Evolutionary conservation across 2,888 invertebrate species (phyloP).

Genomic region (Andrena hattorfiana): DNA sequence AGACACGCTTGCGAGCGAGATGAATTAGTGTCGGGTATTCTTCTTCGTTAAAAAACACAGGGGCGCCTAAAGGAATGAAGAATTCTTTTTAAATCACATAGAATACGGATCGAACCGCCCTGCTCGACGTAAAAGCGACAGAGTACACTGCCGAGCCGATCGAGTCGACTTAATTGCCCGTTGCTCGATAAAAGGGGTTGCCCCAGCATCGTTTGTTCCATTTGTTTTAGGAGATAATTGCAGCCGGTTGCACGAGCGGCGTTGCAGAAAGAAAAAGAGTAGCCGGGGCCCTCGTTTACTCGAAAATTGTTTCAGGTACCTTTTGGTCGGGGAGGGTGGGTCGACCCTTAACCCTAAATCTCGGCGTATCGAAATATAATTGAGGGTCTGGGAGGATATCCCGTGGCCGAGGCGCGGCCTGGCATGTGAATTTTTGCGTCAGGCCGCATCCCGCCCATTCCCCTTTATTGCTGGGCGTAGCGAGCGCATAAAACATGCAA

Average conservation of each 20-base stretch:
- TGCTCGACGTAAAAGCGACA: no score
- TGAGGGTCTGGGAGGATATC: constrained; percentile 64
- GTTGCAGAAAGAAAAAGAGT: neutral
- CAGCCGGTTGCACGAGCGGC: neutral
- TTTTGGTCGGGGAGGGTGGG: constrained; percentile 35
- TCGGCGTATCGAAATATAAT: constrained; percentile 75
- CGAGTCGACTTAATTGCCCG: neutral
- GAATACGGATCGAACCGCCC: no score
- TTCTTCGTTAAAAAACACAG: no score
- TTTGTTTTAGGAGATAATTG: constrained; percentile 8
- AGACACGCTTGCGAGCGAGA: constrained; percentile 22
- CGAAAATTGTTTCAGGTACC: constrained; percentile 68
- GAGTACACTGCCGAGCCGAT: no score
- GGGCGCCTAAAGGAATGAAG: no score
- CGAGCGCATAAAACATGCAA: constrained; percentile 67
- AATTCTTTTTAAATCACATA: no score
- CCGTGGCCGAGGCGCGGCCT: constrained; percentile 30
- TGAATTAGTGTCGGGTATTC: constrained; percentile 36
- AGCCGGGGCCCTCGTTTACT: constrained; percentile 47
- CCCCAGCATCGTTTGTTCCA: neutral
- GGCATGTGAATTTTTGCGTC: constrained; percentile 64
- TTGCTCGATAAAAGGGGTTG: neutral
- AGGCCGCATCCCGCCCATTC: constrained; percentile 58
- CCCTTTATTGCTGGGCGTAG: constrained; percentile 71
- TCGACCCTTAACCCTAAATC: constrained; percentile 76